Conservation (phyloP, 1,140 invertebrate species). For the Matsumurasca onukii region DNA sequence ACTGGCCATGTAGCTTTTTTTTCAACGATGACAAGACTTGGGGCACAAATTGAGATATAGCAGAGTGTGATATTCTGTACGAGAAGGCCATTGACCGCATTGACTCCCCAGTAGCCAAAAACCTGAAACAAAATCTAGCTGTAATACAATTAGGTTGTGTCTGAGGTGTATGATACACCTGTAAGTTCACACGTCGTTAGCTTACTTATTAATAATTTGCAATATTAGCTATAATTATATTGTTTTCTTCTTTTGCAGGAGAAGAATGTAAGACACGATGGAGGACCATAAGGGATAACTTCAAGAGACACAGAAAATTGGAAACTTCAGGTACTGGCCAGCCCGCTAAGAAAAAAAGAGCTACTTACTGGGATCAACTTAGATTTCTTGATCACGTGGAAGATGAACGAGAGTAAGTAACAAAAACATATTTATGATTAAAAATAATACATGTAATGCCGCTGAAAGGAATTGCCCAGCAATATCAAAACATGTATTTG, state of each 20-base stretch:
- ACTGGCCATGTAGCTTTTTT: neutral
- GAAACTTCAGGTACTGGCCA: conserved; percentile 29
- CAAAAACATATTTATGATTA: conserved; percentile 6
- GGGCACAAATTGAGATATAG: conserved; percentile 27
- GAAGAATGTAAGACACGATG: conserved; percentile 32
- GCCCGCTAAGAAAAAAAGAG: conserved; percentile 28
- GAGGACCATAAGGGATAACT: conserved; percentile 33
- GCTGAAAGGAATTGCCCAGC: neutral
- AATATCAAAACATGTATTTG: neutral
- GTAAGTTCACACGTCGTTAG: neutral
- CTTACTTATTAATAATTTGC: neutral
- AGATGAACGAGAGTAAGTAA: conserved; percentile 5
- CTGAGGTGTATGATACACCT: neutral
- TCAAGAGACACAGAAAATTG: conserved; percentile 23
- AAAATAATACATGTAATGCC: too few species aligned
- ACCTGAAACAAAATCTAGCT: conserved; percentile 29
- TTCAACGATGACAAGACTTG: conserved; percentile 4
- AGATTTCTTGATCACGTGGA: conserved; percentile 27
- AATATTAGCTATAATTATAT: neutral
- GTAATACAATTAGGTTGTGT: neutral
- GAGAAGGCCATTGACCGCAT: conserved; percentile 29
- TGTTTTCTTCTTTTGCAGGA: conserved; percentile 28
- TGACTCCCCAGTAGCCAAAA: conserved; percentile 36
- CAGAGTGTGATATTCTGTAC: conserved; percentile 26
- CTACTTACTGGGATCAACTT: conserved; percentile 25